Evolutionary conservation across 1,140 invertebrate genomes (phyloP).

Genomic region (Caenorhabditis latens): DNA sequence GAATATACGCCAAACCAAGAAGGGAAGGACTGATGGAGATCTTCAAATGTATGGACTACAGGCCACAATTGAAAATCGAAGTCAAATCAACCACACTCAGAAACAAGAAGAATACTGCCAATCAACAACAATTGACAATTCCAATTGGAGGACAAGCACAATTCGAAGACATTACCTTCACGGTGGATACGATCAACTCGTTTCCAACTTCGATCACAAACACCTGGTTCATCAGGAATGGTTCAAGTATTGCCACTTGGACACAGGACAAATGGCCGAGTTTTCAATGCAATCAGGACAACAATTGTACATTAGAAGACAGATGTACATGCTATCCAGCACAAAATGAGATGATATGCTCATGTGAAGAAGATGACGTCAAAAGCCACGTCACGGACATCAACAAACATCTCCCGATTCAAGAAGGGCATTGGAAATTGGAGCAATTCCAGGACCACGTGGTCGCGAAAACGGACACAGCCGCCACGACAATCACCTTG

Average conservation of each 20-base stretch:
- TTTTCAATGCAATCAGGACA: not conserved
- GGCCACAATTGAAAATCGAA: not conserved
- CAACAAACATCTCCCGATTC: not conserved
- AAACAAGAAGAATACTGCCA: not conserved
- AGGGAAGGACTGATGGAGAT: not conserved
- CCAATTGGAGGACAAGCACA: not conserved
- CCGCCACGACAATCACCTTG: not conserved
- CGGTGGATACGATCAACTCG: not conserved
- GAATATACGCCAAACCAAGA: slow-evolving; percentile 19
- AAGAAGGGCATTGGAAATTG: slow-evolving; percentile 3
- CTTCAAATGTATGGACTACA: not conserved
- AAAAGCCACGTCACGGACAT: not conserved
- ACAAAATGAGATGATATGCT: not conserved
- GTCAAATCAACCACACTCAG: not conserved
- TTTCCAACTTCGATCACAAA: not conserved
- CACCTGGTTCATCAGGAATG: not conserved
- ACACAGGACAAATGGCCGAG: not conserved
- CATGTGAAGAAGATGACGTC: not conserved
- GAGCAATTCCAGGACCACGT: not conserved
- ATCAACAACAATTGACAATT: not conserved
- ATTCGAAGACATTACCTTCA: not conserved
- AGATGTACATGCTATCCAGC: not conserved
- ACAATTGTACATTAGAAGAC: not conserved
- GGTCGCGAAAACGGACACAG: not conserved
- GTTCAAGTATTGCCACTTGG: not conserved